Conservation (phyloP, 2,888 invertebrate genomes). For the Chloroclysta siterata region DNA sequence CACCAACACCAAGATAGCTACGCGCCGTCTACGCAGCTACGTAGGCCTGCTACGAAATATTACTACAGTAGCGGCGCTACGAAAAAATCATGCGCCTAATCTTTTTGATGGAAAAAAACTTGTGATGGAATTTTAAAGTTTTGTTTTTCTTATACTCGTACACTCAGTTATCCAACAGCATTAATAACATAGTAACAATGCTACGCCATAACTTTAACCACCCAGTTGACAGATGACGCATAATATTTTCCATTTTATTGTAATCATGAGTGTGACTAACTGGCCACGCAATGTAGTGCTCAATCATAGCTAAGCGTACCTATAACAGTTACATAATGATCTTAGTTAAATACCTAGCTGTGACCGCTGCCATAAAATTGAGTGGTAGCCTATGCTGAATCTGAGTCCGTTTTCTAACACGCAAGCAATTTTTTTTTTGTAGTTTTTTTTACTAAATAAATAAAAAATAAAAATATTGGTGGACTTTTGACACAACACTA, state of each 20-base stretch:
- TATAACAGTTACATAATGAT: constrained; percentile 24
- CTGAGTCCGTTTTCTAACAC: too few species aligned
- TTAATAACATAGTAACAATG: constrained; percentile 2
- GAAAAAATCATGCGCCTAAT: background rate
- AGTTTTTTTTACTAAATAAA: too few species aligned
- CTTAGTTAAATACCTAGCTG: constrained; percentile 1
- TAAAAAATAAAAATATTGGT: too few species aligned
- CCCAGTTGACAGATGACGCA: constrained; percentile 21
- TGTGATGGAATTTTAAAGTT: background rate
- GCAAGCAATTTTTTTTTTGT: too few species aligned
- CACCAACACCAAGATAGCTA: constrained; percentile 5
- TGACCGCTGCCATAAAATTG: background rate
- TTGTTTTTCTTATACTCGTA: background rate
- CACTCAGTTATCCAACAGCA: background rate
- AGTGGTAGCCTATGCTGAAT: too few species aligned
- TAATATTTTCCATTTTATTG: constrained; percentile 29
- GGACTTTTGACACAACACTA: too few species aligned
- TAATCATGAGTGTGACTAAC: constrained; percentile 21
- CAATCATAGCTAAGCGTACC: constrained; percentile 26
- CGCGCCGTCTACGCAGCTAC: constrained; percentile 10
- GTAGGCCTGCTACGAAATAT: constrained; percentile 20
- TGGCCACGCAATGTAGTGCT: constrained; percentile 34
- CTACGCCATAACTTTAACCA: background rate
- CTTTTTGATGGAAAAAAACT: too few species aligned
- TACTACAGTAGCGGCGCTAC: constrained; percentile 10